Evolutionary conservation across 2,113 vertebrate species (phyloP).

Genomic region (Prolemur simus): DNA sequence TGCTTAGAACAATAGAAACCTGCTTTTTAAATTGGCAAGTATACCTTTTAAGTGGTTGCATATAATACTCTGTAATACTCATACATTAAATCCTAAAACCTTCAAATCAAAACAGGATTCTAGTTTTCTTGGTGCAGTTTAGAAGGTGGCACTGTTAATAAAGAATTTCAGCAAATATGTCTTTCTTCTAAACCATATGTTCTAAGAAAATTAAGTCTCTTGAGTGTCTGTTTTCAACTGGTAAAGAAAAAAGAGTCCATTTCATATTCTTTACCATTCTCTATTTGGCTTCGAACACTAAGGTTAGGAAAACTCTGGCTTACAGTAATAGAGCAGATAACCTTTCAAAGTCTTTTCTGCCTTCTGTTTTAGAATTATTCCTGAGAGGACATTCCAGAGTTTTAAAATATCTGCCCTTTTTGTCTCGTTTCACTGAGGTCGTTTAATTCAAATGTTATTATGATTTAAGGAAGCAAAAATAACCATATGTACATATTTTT

Average conservation of each 20-base stretch:
- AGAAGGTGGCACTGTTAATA: not conserved
- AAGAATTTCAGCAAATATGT: not conserved
- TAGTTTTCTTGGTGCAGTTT: constrained; percentile 5
- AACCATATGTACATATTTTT: not conserved
- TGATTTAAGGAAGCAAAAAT: not conserved
- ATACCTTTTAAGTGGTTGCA: not conserved
- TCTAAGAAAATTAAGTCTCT: constrained; percentile 11
- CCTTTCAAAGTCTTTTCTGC: not conserved
- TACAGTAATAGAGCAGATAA: not conserved
- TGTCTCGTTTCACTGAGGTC: not conserved
- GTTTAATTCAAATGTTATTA: constrained; percentile 41
- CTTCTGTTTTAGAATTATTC: constrained; percentile 32
- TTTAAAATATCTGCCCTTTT: not conserved
- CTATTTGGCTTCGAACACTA: constrained; percentile 11
- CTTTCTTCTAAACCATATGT: not conserved
- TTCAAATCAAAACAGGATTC: not conserved
- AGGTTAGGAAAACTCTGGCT: not conserved
- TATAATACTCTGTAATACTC: not conserved
- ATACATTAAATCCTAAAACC: constrained; percentile 16
- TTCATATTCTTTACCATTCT: constrained; percentile 4
- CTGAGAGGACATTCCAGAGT: not conserved
- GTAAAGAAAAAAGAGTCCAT: not conserved
- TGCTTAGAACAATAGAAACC: constrained; percentile 17
- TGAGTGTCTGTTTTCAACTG: not conserved
- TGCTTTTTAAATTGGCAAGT: not conserved